Percentiles rank a stretch among this genome's conserved stretches.
Evolutionary conservation across 2,797 vertebrate species (phyloP).

Genomic region (Clarias platycephalus): DNA sequence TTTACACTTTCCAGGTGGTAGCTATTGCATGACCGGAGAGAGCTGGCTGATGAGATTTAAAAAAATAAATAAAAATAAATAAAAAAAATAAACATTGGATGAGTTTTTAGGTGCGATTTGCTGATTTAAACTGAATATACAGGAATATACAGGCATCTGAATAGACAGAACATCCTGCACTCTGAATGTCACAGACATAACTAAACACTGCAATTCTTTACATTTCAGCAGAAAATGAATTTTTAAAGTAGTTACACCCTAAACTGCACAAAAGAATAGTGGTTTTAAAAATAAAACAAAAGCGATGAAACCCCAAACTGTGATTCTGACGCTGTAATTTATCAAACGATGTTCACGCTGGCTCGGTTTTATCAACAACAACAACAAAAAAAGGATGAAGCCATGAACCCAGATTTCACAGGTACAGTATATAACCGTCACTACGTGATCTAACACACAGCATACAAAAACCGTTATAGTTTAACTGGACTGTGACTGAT

Average conservation of each 20-base stretch:
- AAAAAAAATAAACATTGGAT: background rate
- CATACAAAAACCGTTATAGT: background rate
- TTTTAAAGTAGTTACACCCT: background rate
- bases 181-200: background rate
- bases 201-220: background rate
- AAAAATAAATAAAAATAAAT: background rate
- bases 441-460: background rate
- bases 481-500: constrained; percentile 9
- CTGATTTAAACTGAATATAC: background rate
- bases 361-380: background rate
- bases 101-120: background rate
- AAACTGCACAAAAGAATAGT: background rate
- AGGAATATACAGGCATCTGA: too few species aligned
- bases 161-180: background rate
- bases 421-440: background rate
- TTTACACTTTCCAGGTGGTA: background rate
- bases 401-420: background rate
- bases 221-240: background rate
- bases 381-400: background rate
- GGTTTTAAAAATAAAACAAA: background rate
- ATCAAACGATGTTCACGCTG: background rate
- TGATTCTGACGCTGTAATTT: background rate
- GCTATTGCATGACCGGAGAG: background rate
- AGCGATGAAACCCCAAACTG: background rate
- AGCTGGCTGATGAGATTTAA: background rate